These are phyloP conservation scores for Tupaia chinensis DNA, from an alignment of 2,113 vertebrate genomes.

Conservation along the genomic window DNA sequence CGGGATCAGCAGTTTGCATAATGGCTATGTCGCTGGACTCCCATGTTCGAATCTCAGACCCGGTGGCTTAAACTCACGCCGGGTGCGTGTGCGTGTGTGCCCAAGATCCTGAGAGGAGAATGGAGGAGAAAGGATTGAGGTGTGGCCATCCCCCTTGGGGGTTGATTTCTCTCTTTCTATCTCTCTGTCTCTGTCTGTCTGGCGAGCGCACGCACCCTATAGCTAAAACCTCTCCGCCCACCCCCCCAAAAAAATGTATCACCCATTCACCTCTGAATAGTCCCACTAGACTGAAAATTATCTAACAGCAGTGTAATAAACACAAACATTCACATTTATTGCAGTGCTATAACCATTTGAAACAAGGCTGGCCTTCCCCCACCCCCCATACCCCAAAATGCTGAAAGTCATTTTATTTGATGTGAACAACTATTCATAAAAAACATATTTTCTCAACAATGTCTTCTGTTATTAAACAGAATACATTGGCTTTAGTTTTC, in stretches of 20 bases:
- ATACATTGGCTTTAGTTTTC: background rate
- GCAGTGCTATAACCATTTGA: background rate
- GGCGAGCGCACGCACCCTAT: no score
- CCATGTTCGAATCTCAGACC: no score
- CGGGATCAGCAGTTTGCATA: no score
- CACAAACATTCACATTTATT: background rate
- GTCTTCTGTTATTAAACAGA: background rate
- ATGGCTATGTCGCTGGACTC: no score
- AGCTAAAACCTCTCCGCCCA: no score
- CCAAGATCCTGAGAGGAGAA: no score
- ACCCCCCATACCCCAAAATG: background rate
- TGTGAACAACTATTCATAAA: background rate
- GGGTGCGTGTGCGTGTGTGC: no score
- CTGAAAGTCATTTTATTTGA: slow-evolving; percentile 1
- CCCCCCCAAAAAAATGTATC: background rate
- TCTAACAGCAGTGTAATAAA: background rate
- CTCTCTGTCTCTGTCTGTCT: no score
- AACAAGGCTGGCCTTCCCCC: background rate
- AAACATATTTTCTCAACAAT: background rate
- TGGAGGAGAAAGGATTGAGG: no score
- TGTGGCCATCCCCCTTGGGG: no score
- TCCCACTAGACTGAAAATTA: background rate
- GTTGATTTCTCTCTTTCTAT: no score
- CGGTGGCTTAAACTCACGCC: no score
- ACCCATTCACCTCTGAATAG: background rate